Evolutionary conservation across 2,797 vertebrate species (phyloP), one percentile per base, ranked within the genome.

Genomic region (Melanotaenia maccullochi): DNA sequence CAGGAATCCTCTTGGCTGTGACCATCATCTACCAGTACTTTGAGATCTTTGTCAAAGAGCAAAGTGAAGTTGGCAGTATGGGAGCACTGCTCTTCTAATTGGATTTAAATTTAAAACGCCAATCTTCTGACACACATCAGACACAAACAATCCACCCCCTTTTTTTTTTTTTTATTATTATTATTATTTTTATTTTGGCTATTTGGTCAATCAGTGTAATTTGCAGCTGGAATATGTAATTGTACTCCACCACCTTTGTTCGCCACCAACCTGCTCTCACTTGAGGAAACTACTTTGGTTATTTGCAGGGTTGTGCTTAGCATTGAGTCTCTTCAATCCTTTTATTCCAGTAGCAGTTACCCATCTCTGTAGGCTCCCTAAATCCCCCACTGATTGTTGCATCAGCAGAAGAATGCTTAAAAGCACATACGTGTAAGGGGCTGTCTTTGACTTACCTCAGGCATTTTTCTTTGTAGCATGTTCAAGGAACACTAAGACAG

Each of bases 21-120:
- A 99, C 98, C 49, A 99, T 99, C 93, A 99, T 99, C 93, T 99
- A 99, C 87, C 98, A 99, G 87, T 99, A 99, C 94, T 99, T 99
- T 74, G 98, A 99, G 90, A 99, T 99, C 85, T 99, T 99, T 78
- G 98, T 99, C 25, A 99, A 99, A 91, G 98, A 99, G 85, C 98
- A 99, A 91, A 99, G 97, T 12, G 98, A 99, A 95, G 92, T 99
- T 9, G 98, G 98, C 87, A 99, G 97, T 90, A 96, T 99, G 96
- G 96, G 96, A 33, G 97, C 95, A 22, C 94, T 99, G 81, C 95
- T 99, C 75, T 99, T 99, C 93, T 99, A 97, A 33, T 33, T 33
- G 32, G 32, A 33, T 33, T 6, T 7, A 49, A 49, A 9, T 7
- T 22, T 28, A 85, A 83, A 73, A 68, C 6, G 60, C 60, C 84